Evolutionary conservation across 2,888 invertebrate genomes (phyloP).

Genomic region (Flexamia atlantica): DNA sequence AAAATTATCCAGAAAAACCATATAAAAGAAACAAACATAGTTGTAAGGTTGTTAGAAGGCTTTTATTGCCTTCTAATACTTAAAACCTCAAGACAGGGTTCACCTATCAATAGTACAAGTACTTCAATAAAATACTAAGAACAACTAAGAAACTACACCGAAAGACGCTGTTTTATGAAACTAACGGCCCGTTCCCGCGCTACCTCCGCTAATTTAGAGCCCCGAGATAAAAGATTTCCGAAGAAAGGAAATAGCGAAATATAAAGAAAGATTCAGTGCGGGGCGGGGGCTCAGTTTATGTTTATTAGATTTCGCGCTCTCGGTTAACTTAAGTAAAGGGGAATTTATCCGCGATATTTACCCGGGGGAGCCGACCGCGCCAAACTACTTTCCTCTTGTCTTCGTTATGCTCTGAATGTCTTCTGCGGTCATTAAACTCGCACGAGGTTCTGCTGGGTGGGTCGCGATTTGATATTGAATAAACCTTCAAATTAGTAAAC

Average conservation of each 20-base stretch:
- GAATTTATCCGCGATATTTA: slow-evolving; percentile 52
- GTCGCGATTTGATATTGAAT: neutral
- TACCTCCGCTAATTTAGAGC: slow-evolving; percentile 49
- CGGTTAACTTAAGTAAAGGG: slow-evolving; percentile 45
- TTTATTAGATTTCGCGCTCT: slow-evolving; percentile 53
- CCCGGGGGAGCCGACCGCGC: neutral
- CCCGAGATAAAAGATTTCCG: slow-evolving; percentile 56
- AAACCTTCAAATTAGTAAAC: no score
- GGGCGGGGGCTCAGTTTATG: slow-evolving; percentile 36
- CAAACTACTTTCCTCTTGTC: slow-evolving; percentile 36
- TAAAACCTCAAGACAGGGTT: no score
- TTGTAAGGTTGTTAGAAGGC: no score
- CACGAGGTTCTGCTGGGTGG: neutral
- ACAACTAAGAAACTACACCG: no score
- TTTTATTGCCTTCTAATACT: no score
- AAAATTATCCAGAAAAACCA: no score
- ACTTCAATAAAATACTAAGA: no score
- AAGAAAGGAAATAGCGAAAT: slow-evolving; percentile 55
- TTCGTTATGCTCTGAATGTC: slow-evolving; percentile 11
- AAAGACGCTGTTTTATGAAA: slow-evolving; percentile 51
- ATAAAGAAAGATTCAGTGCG: slow-evolving; percentile 55
- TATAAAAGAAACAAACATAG: no score
- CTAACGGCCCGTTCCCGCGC: slow-evolving; percentile 26
- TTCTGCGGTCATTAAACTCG: neutral
- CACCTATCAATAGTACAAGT: no score